Percentiles rank a stretch among this genome's conserved stretches.
Conservation (phyloP, 2,888 invertebrate species). For the Scrobipalpa costella region DNA sequence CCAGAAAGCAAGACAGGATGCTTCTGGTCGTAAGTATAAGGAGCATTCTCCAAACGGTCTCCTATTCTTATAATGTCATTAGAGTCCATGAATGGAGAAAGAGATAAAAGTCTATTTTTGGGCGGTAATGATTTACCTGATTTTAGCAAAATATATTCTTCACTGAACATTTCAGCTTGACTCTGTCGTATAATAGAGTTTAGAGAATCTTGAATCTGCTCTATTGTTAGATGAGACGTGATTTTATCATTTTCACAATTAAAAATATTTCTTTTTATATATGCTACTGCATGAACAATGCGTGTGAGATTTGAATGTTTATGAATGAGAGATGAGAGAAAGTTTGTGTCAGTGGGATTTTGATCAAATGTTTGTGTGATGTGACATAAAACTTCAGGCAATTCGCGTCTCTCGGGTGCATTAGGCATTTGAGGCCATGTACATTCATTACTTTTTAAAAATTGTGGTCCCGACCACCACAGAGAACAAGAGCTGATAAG, state of each 20-base stretch:
- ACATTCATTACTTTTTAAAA: background rate
- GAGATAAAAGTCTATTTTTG: background rate
- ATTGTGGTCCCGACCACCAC: slow-evolving; percentile 13
- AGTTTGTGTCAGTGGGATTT: background rate
- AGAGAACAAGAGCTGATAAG: background rate
- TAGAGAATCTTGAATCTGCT: background rate
- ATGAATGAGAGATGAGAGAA: background rate
- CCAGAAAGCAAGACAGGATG: slow-evolving; percentile 12
- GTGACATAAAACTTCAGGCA: background rate
- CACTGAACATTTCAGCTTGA: background rate
- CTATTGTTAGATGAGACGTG: background rate
- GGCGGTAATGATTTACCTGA: background rate
- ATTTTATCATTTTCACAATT: background rate
- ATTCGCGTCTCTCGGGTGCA: background rate
- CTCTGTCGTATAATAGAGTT: background rate
- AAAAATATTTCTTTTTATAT: background rate
- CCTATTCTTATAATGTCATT: slow-evolving; percentile 11
- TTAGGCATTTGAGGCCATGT: slow-evolving; percentile 3
- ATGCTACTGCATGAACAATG: background rate
- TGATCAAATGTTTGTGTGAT: background rate
- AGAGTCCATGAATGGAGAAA: background rate
- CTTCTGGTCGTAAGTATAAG: slow-evolving; percentile 13
- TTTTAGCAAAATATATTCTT: too few relatives aligned
- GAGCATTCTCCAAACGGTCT: slow-evolving; percentile 6
- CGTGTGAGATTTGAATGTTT: background rate